Conservation (phyloP, 2,113 vertebrate genomes). For the Enhydra lutris region DNA sequence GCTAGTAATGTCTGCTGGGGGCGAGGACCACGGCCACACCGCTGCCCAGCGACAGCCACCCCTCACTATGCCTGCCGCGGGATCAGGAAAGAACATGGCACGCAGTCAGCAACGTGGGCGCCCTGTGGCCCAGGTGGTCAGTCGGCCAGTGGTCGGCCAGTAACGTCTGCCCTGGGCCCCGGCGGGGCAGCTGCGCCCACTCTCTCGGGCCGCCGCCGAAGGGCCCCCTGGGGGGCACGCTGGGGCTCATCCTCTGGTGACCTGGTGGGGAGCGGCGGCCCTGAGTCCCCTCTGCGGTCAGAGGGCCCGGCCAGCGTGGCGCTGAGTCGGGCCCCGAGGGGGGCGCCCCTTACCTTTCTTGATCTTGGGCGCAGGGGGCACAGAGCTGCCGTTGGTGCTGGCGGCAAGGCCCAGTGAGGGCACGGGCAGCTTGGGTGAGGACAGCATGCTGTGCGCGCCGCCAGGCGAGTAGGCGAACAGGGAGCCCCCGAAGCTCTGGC, state of each 20-base stretch:
- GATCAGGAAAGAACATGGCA: neutral
- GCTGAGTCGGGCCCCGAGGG: accelerated
- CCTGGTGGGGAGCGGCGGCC: too few relatives aligned
- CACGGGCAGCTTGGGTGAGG: conserved; percentile 91
- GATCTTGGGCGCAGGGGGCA: conserved; percentile 88
- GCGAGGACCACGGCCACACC: neutral
- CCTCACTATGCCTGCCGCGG: neutral
- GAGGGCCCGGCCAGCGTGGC: neutral
- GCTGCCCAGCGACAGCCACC: accelerated
- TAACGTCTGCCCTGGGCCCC: neutral
- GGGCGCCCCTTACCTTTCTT: conserved; percentile 90
- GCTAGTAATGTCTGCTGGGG: neutral
- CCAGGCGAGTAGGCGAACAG: conserved; percentile 95
- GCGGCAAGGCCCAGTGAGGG: conserved; percentile 83
- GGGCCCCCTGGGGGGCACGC: too few relatives aligned
- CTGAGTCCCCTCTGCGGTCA: neutral
- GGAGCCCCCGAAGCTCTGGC: conserved; percentile 93
- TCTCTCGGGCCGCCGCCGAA: too few relatives aligned
- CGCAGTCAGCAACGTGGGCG: neutral
- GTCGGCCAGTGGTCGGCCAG: neutral
- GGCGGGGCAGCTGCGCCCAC: too few relatives aligned
- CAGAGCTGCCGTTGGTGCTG: conserved; percentile 89
- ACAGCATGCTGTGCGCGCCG: conserved; percentile 90
- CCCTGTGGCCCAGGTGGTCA: neutral
- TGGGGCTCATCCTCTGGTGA: too few relatives aligned